phyloP scores from a whole-genome alignment of 2,888 invertebrate species.

The Leptinotarsa peninsularis region DNA sequence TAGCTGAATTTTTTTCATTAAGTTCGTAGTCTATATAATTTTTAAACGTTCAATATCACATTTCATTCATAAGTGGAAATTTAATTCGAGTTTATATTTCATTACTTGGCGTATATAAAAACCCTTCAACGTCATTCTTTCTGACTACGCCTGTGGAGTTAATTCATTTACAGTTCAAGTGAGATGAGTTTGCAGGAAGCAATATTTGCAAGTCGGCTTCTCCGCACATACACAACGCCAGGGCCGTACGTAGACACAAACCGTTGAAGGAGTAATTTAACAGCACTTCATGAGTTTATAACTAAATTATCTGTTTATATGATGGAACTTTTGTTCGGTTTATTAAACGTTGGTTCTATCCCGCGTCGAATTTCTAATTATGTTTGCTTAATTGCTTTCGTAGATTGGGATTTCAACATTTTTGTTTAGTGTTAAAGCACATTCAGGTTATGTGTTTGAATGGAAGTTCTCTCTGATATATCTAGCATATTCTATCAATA shows the following conservation, averaged over 20 bases:
- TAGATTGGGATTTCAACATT: background rate
- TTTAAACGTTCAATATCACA: too few species aligned
- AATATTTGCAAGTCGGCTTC: conserved; percentile 36
- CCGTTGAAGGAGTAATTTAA: conserved; percentile 40
- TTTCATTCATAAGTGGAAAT: too few species aligned
- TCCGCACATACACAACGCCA: conserved; percentile 32
- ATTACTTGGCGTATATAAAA: background rate
- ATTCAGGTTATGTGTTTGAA: background rate
- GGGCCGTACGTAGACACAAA: conserved; percentile 31
- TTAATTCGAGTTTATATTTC: too few species aligned
- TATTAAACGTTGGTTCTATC: conserved; percentile 32
- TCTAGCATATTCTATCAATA: background rate
- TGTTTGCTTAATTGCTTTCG: conserved; percentile 26
- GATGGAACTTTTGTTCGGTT: conserved; percentile 34
- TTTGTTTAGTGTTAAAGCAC: background rate
- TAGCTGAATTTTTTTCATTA: too few species aligned
- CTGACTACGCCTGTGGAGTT: conserved; percentile 1
- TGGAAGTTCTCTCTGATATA: background rate
- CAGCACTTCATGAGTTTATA: conserved; percentile 39
- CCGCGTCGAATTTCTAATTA: conserved; percentile 26
- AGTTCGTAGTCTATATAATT: too few species aligned
- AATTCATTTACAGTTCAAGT: conserved; percentile 33
- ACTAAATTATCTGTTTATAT: conserved; percentile 39
- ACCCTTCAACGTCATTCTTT: background rate
- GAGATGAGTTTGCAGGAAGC: conserved; percentile 31